These are phyloP conservation scores for Coreius guichenoti DNA, from an alignment of 2,797 vertebrate species.

Conservation along the genomic window DNA sequence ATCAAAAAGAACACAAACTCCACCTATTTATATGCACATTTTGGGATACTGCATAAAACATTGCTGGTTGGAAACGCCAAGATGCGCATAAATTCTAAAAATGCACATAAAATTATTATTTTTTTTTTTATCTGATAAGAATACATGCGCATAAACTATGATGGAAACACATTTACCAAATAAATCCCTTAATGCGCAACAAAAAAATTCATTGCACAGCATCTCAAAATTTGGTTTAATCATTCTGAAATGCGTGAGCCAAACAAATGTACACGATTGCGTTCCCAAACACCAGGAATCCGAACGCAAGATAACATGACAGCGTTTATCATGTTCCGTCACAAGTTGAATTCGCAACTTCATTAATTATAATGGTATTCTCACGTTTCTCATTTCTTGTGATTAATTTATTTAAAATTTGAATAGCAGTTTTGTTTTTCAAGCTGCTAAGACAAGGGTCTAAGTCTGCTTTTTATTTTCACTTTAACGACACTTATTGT, in stretches of 20 bases:
- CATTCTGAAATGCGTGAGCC: background rate
- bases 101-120: too few species aligned
- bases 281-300: background rate
- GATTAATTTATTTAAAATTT: background rate
- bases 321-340: background rate
- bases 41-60: background rate
- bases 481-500: background rate
- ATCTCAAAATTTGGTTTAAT: too few species aligned
- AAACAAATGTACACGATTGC: background rate
- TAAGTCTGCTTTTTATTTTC: background rate
- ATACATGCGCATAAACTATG: too few species aligned
- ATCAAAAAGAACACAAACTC: background rate
- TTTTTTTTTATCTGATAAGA: background rate
- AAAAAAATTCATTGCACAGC: too few species aligned
- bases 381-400: background rate
- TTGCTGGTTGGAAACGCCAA: background rate
- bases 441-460: background rate
- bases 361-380: background rate
- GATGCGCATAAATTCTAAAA: background rate
- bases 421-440: conserved; percentile 1
- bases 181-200: background rate
- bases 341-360: background rate
- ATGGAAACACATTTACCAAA: background rate
- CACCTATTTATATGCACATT: background rate
- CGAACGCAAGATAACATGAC: background rate